These are phyloP conservation scores for Chelonus formosanus DNA, from an alignment of 2,888 invertebrate genomes.

Conservation along the genomic window DNA sequence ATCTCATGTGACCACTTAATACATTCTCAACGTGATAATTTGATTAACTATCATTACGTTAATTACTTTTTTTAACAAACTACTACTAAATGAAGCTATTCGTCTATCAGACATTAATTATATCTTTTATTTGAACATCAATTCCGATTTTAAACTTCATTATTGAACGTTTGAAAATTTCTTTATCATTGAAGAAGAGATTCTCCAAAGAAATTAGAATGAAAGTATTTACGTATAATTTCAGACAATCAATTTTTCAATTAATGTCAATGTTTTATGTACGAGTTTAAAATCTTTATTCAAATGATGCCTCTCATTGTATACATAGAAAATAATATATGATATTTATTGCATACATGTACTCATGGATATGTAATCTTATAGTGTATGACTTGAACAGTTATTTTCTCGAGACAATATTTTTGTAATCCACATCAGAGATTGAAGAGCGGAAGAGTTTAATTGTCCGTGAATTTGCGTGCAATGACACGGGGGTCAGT, in stretches of 20 bases:
- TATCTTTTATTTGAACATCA: neutral
- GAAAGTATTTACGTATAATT: too few relatives aligned
- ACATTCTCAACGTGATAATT: conserved; percentile 47
- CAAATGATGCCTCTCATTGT: too few relatives aligned
- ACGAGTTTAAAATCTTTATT: too few relatives aligned
- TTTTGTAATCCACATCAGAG: conserved; percentile 43
- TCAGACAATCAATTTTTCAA: too few relatives aligned
- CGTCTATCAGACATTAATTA: conserved; percentile 2
- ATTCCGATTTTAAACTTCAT: neutral
- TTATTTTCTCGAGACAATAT: conserved; percentile 43
- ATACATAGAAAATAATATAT: too few relatives aligned
- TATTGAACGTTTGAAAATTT: neutral
- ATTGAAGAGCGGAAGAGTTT: conserved; percentile 48
- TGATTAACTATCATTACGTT: conserved; percentile 39
- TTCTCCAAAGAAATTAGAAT: conserved; percentile 8
- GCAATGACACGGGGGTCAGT: conserved; percentile 40
- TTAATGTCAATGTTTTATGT: too few relatives aligned
- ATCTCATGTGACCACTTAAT: conserved; percentile 54
- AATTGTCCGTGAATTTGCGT: conserved; percentile 45
- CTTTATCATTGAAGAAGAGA: neutral
- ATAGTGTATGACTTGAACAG: conserved; percentile 38
- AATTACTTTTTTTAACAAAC: conserved; percentile 2
- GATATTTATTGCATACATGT: too few relatives aligned
- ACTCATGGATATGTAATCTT: too few relatives aligned
- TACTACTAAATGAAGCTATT: conserved; percentile 4